Evolutionary conservation across 2,888 invertebrate genomes (phyloP).

Genomic region (Stictocephala bisonia): DNA sequence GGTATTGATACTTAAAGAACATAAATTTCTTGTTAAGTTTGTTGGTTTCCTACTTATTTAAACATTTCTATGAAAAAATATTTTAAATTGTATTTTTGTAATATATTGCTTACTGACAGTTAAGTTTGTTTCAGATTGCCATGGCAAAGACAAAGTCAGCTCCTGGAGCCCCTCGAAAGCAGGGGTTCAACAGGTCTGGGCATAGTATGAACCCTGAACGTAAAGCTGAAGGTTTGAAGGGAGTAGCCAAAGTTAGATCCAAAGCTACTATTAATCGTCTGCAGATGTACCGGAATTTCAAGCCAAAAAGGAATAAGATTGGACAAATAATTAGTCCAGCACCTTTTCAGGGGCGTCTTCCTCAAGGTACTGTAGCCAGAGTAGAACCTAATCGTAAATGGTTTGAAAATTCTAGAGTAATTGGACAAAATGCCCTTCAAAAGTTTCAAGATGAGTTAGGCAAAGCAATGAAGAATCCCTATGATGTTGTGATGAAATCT

Average conservation of each 20-base stretch:
- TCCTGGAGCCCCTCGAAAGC: slow-evolving; percentile 80
- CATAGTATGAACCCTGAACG: slow-evolving; percentile 98
- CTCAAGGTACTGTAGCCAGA: slow-evolving; percentile 90
- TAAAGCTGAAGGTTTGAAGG: slow-evolving; percentile 80
- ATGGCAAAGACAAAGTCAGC: slow-evolving; percentile 84
- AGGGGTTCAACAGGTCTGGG: slow-evolving; percentile 87
- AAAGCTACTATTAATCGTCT: slow-evolving; percentile 95
- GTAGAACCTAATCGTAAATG: slow-evolving; percentile 98
- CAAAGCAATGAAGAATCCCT: slow-evolving; percentile 94
- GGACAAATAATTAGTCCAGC: slow-evolving; percentile 92
- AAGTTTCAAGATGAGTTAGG: slow-evolving; percentile 96
- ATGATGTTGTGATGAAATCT: slow-evolving; percentile 97
- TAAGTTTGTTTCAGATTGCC: slow-evolving; percentile 55
- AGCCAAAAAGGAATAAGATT: slow-evolving; percentile 87
- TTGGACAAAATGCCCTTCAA: slow-evolving; percentile 89
- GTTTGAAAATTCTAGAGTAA: slow-evolving; percentile 99
- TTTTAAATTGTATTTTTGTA: too few species aligned
- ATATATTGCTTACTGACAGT: too few species aligned
- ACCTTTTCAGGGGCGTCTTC: slow-evolving; percentile 91
- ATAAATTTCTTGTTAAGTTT: too few species aligned
- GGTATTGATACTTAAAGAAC: too few species aligned
- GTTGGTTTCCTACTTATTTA: too few species aligned
- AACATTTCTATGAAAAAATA: too few species aligned
- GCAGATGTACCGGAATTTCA: slow-evolving; percentile 98
- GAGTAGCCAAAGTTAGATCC: slow-evolving; percentile 86